Conservation (phyloP, 2,888 invertebrate species). For the Zele albiditarsus region DNA sequence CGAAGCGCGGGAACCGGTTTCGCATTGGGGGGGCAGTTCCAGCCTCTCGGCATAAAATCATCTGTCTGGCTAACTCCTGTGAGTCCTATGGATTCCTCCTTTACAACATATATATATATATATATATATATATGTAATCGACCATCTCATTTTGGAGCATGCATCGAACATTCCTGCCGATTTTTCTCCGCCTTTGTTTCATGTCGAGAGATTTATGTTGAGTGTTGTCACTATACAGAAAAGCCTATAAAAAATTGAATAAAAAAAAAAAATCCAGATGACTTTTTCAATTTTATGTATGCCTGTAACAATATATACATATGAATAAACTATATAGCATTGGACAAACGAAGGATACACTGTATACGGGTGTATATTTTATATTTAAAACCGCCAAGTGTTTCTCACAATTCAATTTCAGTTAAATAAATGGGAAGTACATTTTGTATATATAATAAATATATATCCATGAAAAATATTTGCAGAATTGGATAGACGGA, state of each 20-base stretch:
- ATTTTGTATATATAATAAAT: slow-evolving; percentile 1
- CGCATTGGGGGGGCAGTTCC: slow-evolving; percentile 54
- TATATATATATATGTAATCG: slow-evolving; percentile 4
- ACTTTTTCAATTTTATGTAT: slow-evolving; percentile 19
- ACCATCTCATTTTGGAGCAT: slow-evolving; percentile 6
- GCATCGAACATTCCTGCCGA: slow-evolving; percentile 12
- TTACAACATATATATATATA: slow-evolving; percentile 5
- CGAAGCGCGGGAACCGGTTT: slow-evolving; percentile 61
- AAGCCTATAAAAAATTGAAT: not conserved
- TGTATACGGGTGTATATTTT: not conserved
- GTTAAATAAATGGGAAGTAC: slow-evolving; percentile 17
- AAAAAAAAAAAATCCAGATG: not conserved
- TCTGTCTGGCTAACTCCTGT: slow-evolving; percentile 60
- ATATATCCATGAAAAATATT: slow-evolving; percentile 5
- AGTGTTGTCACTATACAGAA: slow-evolving; percentile 2
- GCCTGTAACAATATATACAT: not conserved
- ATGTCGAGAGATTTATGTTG: slow-evolving; percentile 13
- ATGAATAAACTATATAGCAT: slow-evolving; percentile 6
- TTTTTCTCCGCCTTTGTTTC: slow-evolving; percentile 9
- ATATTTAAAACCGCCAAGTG: slow-evolving; percentile 3
- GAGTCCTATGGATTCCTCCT: slow-evolving; percentile 41
- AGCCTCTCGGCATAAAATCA: slow-evolving; percentile 60
- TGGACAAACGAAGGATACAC: slow-evolving; percentile 4
- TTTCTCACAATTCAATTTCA: slow-evolving; percentile 40
- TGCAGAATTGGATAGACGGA: slow-evolving; percentile 9